Conservation (phyloP, 2,797 vertebrate genomes). For the Borostomias antarcticus region DNA sequence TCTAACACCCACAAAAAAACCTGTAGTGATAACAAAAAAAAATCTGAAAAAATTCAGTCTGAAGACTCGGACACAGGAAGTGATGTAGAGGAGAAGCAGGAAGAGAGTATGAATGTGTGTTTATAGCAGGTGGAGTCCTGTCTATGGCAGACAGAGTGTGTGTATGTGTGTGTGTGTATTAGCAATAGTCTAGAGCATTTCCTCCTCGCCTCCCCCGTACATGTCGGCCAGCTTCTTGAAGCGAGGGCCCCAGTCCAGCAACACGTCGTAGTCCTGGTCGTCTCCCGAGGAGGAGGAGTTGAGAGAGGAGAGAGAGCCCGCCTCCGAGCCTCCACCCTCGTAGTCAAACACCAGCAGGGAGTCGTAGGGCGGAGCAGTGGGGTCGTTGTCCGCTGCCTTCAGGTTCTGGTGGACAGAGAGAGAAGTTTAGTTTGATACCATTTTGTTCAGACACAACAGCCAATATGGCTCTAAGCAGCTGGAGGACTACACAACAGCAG, state of each 20-base stretch:
- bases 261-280: slow-evolving; percentile 88
- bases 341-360: slow-evolving; percentile 94
- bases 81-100: neutral
- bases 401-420: slow-evolving; percentile 80
- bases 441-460: neutral
- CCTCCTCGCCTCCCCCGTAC: slow-evolving; percentile 87
- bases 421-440: neutral
- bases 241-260: slow-evolving; percentile 87
- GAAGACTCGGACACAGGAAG: neutral
- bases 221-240: slow-evolving; percentile 94
- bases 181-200: slow-evolving; percentile 51
- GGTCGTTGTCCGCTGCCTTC: slow-evolving; percentile 88
- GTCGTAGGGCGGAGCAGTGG: slow-evolving; percentile 90
- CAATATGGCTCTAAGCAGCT: too few species aligned
- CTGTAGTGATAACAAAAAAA: slow-evolving; percentile 35
- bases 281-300: slow-evolving; percentile 82
- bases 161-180: neutral
- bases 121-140: too few species aligned
- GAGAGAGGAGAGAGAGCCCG: slow-evolving; percentile 86
- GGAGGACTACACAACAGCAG: too few species aligned
- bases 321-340: slow-evolving; percentile 88
- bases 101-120: slow-evolving; percentile 10
- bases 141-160: neutral
- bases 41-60: slow-evolving; percentile 5
- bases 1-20: neutral